Base-by-base conservation (phyloP, 2,797 vertebrate genomes). In the Argentina silus region DNA sequence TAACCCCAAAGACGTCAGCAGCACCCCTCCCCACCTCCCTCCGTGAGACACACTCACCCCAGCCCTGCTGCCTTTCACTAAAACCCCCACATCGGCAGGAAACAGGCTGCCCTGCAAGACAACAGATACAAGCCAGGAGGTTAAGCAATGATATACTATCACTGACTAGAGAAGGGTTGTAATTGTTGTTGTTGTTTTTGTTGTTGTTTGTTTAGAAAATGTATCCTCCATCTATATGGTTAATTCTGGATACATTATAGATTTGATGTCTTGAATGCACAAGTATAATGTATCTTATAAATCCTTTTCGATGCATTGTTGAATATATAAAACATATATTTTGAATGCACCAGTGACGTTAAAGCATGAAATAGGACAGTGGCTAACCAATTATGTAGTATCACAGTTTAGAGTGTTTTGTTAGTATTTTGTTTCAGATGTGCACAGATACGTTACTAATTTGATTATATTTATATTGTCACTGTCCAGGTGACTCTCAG, bases 401-500 rank as follows among this genome's bases (percentile, higher is more conserved):
- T 61, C 57, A 61, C 21, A 23, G n/a, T n/a, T n/a, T n/a, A n/a
- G n/a, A n/a, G n/a, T n/a, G 1, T 8, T 8, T 12, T 48, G 47
- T 48, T 12, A 11, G 23, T 36, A 5, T 61, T 48, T 83, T 78
- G 64, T 64, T 4, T 6, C 27, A 42, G 43, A 55, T 0, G 10
- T 63, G n/a, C 17, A 11, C 42, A 43, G 27, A 15, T 12, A 6
- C 36, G 19, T 27, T 23, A 47, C 27, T 36, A 36, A 59, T 23
- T 42, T 36, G 27, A 36, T 36, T 36, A 10, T 0, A 12, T 66
- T 9, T 57, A 78, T 72, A n/a, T 1, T 76, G 19, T 7, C 7
- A 68, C 36, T 44, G 72, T 74, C 10, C 86, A 98, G 97, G 93
- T 95, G 83, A 95, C 95, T 3, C 82, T 98, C 62, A 92, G 87